phyloP scores from a whole-genome alignment of 2,888 invertebrate species.

The Ochropleura leucogaster region DNA sequence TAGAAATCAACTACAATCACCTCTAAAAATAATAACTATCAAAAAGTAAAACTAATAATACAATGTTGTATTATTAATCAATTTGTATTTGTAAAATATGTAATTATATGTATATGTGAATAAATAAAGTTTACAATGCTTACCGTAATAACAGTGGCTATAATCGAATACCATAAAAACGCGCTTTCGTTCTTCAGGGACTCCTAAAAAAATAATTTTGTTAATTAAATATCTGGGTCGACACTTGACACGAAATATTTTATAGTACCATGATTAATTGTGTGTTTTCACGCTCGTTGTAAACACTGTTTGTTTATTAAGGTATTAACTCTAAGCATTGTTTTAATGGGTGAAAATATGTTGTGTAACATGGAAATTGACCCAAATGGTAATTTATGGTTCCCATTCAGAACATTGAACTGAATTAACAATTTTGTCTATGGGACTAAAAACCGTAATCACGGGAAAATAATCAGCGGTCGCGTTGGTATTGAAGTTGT shows the following conservation, averaged over 20 bases:
- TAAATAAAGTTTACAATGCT: conserved; percentile 72
- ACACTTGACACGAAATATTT: conserved; percentile 7
- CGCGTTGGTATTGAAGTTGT: too few relatives aligned
- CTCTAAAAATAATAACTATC: conserved; percentile 7
- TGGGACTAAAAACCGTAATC: too few relatives aligned
- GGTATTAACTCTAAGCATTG: neutral
- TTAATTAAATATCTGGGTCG: conserved; percentile 19
- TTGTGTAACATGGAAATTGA: neutral
- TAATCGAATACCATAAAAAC: conserved; percentile 95
- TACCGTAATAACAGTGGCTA: conserved; percentile 97
- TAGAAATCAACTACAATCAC: neutral
- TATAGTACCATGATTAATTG: conserved; percentile 7
- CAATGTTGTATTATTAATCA: neutral
- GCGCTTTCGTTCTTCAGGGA: conserved; percentile 96
- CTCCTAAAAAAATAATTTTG: conserved; percentile 91
- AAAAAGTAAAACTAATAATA: conserved; percentile 9
- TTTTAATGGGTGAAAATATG: neutral
- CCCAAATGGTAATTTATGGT: too few relatives aligned
- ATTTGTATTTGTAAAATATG: too few relatives aligned
- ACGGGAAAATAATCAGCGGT: too few relatives aligned
- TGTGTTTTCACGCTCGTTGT: conserved; percentile 2
- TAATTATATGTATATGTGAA: too few relatives aligned
- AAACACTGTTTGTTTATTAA: neutral
- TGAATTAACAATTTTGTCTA: too few relatives aligned
- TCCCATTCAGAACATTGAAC: too few relatives aligned